phyloP scores from a whole-genome alignment of 2,888 invertebrate genomes.

The Drosophila meridionalis region DNA sequence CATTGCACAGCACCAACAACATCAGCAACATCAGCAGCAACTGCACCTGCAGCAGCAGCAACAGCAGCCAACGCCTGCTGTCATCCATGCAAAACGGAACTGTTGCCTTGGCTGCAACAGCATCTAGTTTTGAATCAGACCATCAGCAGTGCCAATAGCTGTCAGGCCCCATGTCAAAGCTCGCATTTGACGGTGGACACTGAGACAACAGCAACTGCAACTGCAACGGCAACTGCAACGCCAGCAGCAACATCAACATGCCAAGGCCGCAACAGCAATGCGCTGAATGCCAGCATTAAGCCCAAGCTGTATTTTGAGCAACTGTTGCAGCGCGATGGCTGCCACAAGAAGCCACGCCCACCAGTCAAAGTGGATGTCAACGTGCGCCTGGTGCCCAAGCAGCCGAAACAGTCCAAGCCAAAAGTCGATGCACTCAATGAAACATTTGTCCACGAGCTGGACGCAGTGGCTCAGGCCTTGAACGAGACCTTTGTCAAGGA shows the following conservation, averaged over 20 bases:
- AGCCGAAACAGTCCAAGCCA: conserved; percentile 22
- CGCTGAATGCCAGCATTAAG: conserved; percentile 65
- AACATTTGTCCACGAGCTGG: conserved; percentile 67
- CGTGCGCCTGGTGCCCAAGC: conserved; percentile 90
- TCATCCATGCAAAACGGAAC: conserved; percentile 78
- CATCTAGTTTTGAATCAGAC: conserved; percentile 83
- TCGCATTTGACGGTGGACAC: conserved; percentile 73
- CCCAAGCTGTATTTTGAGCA: conserved; percentile 76
- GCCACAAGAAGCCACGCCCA: conserved; percentile 75
- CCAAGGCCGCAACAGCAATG: conserved; percentile 63
- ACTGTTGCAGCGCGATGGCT: conserved; percentile 71
- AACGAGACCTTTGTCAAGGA: conserved; percentile 73
- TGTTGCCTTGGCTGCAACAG: conserved; percentile 85
- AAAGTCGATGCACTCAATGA: conserved; percentile 56
- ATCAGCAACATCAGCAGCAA: conserved; percentile 22
- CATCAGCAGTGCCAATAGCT: conserved; percentile 64
- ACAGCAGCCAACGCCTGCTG: conserved; percentile 46
- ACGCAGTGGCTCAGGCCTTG: conserved; percentile 64
- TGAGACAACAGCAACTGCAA: conserved; percentile 50
- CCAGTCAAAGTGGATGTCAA: conserved; percentile 92
- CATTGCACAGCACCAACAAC: conserved; percentile 43
- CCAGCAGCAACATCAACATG: conserved; percentile 37
- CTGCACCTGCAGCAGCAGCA: conserved; percentile 14
- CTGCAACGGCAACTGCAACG: conserved; percentile 27
- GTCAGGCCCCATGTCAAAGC: conserved; percentile 73